A percentile compares a stretch with the other conserved stretches of the same genome.
Conservation (phyloP, 2,797 vertebrate species). For the Cephalopachus bancanus region DNA sequence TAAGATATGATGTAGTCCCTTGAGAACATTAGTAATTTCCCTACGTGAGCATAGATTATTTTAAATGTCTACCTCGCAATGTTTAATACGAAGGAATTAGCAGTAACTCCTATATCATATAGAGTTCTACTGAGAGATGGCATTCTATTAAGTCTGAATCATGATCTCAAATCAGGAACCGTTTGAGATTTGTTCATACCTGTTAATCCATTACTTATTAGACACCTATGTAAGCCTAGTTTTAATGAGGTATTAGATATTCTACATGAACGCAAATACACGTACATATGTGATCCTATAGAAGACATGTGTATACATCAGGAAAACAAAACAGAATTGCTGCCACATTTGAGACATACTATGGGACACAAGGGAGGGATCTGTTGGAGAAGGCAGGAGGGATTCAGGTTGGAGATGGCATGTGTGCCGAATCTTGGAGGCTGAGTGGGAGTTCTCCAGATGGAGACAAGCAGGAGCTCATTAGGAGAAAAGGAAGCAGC, state of each 20-base stretch:
- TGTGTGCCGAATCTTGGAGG: not conserved
- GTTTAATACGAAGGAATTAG: not conserved
- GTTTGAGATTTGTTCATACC: not conserved
- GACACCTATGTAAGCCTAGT: not conserved
- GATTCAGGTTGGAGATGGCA: not conserved
- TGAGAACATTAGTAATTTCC: not conserved
- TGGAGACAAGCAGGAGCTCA: not conserved
- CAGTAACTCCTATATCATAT: not conserved
- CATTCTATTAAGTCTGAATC: not conserved
- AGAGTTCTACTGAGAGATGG: not conserved
- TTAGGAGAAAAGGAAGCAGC: not conserved
- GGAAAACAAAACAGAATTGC: not conserved
- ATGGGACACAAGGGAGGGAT: fast-evolving
- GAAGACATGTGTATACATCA: not conserved
- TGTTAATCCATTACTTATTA: not conserved
- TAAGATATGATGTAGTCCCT: not conserved
- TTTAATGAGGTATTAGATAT: not conserved
- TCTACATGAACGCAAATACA: not conserved
- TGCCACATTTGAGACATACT: not conserved
- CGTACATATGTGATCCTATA: not conserved
- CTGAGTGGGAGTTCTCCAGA: not conserved
- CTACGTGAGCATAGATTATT: not conserved
- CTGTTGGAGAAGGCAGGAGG: not conserved
- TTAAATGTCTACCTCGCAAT: not conserved
- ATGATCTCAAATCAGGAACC: not conserved